phyloP scores from a whole-genome alignment of 2,113 vertebrate species.

The Corythaeola cristata region DNA sequence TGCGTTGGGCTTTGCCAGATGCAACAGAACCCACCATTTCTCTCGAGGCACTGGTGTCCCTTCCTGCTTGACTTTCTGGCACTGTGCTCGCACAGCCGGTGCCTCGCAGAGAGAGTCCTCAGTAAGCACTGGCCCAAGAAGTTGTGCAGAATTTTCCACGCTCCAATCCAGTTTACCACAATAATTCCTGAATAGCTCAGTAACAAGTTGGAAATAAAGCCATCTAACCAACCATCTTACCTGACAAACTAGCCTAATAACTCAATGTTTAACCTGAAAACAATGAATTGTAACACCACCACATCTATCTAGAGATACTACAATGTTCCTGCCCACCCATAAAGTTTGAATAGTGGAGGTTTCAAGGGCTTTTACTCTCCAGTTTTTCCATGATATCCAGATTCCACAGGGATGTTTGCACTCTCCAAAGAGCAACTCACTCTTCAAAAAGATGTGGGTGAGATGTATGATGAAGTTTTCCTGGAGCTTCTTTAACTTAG shows the following conservation, averaged over 20 bases:
- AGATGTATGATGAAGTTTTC: background rate
- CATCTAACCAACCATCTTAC: background rate
- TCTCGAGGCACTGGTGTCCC: background rate
- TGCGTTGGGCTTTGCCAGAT: background rate
- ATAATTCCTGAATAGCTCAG: background rate
- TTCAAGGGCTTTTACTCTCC: background rate
- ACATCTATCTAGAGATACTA: background rate
- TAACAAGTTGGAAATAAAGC: background rate
- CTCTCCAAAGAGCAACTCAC: background rate
- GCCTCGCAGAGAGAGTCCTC: background rate
- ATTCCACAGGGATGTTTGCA: background rate
- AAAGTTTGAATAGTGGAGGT: background rate
- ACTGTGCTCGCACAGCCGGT: background rate
- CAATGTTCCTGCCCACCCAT: no score
- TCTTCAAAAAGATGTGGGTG: background rate
- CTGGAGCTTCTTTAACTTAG: background rate
- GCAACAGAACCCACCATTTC: background rate
- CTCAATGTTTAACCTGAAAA: background rate
- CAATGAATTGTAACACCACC: rapidly evolving
- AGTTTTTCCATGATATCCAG: background rate
- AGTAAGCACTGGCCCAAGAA: background rate
- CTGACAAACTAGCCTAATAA: background rate
- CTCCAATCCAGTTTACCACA: background rate
- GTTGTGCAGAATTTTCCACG: background rate
- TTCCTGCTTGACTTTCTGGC: background rate